These are phyloP conservation scores for Ylistrum balloti DNA, from an alignment of 1,140 invertebrate genomes.

Conservation along the genomic window DNA sequence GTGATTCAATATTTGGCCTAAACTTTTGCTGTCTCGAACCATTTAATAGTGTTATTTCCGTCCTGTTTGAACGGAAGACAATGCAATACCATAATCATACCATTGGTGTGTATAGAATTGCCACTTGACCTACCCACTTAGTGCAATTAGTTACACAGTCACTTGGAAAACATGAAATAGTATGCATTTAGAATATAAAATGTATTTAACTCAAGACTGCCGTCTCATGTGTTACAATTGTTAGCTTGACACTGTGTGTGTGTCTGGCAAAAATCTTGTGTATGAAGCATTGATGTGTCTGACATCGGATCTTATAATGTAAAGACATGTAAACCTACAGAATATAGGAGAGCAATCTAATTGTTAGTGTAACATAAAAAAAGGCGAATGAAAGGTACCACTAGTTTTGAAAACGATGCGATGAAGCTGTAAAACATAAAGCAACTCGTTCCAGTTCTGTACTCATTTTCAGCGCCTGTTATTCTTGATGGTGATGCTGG, in stretches of 20 bases:
- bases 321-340: no score
- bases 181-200: neutral
- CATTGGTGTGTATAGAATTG: neutral
- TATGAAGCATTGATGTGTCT: no score
- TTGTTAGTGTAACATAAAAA: no score
- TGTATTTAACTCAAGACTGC: neutral
- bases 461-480: neutral
- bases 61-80: neutral
- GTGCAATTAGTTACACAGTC: neutral
- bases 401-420: neutral
- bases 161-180: neutral
- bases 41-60: neutral
- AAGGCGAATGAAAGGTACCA: neutral
- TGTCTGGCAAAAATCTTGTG: no score
- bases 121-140: constrained; percentile 1
- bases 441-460: neutral
- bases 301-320: no score
- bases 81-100: constrained; percentile 1
- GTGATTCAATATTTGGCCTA: neutral
- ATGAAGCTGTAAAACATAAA: neutral
- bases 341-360: no score
- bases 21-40: neutral
- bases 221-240: neutral
- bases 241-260: neutral
- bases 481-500: neutral